Evolutionary conservation across 2,113 vertebrate species (phyloP).

Genomic region (Phyllostomus hastatus): DNA sequence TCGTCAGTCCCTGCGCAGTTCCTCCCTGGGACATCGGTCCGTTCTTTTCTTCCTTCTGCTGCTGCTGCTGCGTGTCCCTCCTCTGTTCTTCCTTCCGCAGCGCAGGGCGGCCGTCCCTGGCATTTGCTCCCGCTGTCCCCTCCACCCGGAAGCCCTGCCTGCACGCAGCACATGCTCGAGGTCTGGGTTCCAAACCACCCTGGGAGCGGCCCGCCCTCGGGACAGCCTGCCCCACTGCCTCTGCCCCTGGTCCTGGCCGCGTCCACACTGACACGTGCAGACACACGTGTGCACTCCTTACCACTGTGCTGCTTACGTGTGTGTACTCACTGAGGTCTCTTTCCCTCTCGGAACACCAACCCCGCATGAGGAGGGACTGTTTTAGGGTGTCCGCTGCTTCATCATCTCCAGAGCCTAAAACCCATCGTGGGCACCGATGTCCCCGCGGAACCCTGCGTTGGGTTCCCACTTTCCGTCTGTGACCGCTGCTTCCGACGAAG

Average conservation of each 20-base stretch:
- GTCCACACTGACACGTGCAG: background rate
- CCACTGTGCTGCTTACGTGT: background rate
- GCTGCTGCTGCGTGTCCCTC: background rate
- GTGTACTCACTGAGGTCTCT: background rate
- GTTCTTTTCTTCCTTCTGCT: background rate
- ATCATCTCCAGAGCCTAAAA: background rate
- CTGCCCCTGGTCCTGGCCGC: background rate
- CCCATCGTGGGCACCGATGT: background rate
- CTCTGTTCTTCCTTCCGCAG: background rate
- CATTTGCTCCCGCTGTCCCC: background rate
- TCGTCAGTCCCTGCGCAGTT: background rate
- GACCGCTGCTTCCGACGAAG: background rate
- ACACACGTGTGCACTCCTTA: background rate
- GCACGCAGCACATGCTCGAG: background rate
- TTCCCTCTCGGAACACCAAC: background rate
- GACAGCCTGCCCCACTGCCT: fast-evolving
- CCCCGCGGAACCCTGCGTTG: background rate
- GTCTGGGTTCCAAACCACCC: background rate
- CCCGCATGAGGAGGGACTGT: background rate
- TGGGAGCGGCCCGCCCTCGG: background rate
- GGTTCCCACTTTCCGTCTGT: background rate
- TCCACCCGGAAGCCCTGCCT: background rate
- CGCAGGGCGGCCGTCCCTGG: background rate
- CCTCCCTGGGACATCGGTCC: background rate
- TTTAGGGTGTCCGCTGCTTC: background rate